Conservation (phyloP, 2,113 vertebrate genomes). For the Lasiurus borealis region DNA sequence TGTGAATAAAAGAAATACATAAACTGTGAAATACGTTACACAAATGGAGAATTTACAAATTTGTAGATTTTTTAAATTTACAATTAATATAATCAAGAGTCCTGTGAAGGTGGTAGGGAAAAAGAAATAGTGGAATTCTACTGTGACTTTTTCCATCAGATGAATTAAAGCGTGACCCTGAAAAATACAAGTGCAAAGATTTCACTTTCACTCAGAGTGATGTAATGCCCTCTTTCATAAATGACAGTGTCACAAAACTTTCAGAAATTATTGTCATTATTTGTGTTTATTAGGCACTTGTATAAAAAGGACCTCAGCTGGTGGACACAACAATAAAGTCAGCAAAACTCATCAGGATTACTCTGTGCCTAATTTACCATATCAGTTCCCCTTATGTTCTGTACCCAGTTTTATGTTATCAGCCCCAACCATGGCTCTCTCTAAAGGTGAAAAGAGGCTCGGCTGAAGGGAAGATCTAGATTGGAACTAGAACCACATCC, state of each 20-base stretch:
- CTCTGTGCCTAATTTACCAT: background rate
- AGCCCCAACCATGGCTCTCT: background rate
- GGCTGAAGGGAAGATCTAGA: background rate
- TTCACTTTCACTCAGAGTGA: background rate
- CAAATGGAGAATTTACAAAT: conserved; percentile 47
- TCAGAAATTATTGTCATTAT: conserved; percentile 29
- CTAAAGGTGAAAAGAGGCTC: background rate
- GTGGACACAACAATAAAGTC: background rate
- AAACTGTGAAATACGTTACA: conserved; percentile 57
- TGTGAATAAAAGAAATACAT: conserved; percentile 35
- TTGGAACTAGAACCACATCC: background rate
- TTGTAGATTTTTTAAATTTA: conserved; percentile 52
- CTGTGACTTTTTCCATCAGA: conserved; percentile 34
- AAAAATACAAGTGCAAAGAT: conserved; percentile 32
- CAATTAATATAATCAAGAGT: conserved; percentile 50
- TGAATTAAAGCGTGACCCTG: conserved; percentile 3
- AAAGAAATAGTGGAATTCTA: conserved; percentile 36
- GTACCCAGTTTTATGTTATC: background rate
- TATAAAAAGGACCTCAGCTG: conserved; percentile 7
- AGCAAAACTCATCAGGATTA: background rate
- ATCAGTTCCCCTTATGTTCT: background rate
- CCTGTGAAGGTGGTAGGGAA: background rate
- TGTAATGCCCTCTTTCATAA: background rate
- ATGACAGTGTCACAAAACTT: background rate
- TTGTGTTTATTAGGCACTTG: background rate